phyloP scores from a whole-genome alignment of 2,797 vertebrate genomes.

The Schizopygopsis pylzovi region DNA sequence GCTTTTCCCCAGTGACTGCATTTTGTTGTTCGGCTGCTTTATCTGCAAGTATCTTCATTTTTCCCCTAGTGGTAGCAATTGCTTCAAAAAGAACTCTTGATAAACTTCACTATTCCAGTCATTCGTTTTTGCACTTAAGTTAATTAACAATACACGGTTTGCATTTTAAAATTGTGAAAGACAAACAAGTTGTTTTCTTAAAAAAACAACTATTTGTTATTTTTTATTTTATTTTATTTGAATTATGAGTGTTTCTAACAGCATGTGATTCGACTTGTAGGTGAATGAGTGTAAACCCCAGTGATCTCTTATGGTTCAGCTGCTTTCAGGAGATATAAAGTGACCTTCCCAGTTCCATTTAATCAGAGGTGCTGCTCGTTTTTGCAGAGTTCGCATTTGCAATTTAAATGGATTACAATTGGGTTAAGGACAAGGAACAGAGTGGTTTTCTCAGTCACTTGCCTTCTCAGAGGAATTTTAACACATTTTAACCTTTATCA shows the following conservation, averaged over 20 bases:
- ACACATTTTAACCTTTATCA: conserved; percentile 53
- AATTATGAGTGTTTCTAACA: not conserved
- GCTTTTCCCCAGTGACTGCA: conserved; percentile 34
- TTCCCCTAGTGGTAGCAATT: not conserved
- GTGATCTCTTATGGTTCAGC: conserved; percentile 9
- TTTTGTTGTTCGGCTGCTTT: conserved; percentile 30
- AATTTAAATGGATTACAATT: conserved; percentile 56
- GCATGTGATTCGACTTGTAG: conserved; percentile 1
- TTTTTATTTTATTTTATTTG: not conserved
- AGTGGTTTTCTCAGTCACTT: conserved; percentile 38
- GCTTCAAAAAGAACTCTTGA: not conserved
- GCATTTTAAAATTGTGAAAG: not conserved
- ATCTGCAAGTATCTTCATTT: conserved; percentile 21
- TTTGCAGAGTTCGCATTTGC: conserved; percentile 50
- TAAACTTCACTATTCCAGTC: not conserved
- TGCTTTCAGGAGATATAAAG: conserved; percentile 27
- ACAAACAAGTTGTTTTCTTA: not conserved
- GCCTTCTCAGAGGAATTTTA: conserved; percentile 49
- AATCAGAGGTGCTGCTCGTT: conserved; percentile 47
- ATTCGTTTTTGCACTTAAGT: not conserved
- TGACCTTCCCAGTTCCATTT: conserved; percentile 43
- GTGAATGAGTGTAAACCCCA: conserved; percentile 14
- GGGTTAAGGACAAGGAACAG: conserved; percentile 52
- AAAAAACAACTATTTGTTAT: too few species aligned
- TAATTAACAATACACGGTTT: not conserved